A percentile compares a stretch with the other conserved stretches of the same genome.
Evolutionary conservation across 2,797 vertebrate species (phyloP).

Genomic region (Pangasius macronema): DNA sequence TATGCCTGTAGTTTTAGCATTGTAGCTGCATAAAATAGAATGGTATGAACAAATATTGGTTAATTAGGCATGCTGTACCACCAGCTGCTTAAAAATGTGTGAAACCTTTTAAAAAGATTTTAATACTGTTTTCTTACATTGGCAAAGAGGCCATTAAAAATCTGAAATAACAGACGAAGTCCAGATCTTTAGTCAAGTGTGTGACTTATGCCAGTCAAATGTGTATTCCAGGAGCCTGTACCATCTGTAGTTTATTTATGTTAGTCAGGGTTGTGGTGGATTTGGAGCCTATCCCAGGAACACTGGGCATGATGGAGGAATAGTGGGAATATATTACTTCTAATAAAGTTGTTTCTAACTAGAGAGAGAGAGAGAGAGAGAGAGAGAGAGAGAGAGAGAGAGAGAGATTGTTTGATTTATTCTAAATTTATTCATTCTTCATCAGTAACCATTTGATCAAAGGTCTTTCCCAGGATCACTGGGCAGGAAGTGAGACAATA

Average conservation of each 20-base stretch:
- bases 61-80: background rate
- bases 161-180: background rate
- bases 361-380: background rate
- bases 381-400: background rate
- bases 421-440: background rate
- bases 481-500: background rate
- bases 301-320: conserved; percentile 11
- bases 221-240: background rate
- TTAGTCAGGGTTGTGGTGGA: background rate
- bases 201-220: conserved; percentile 12
- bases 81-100: background rate
- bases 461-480: background rate
- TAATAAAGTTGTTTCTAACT: conserved; percentile 1
- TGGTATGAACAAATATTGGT: background rate
- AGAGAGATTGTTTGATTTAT: background rate
- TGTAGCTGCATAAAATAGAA: background rate
- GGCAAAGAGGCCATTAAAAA: background rate
- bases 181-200: background rate
- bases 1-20: background rate
- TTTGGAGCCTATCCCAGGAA: conserved; percentile 16
- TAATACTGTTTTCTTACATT: background rate
- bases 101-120: background rate
- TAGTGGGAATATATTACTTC: background rate
- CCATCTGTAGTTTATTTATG: conserved; percentile 21
- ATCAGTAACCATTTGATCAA: background rate